Percentiles rank a stretch among this genome's conserved stretches.
Conservation (phyloP, 2,888 invertebrate genomes). For the Bellardia bayeri region DNA sequence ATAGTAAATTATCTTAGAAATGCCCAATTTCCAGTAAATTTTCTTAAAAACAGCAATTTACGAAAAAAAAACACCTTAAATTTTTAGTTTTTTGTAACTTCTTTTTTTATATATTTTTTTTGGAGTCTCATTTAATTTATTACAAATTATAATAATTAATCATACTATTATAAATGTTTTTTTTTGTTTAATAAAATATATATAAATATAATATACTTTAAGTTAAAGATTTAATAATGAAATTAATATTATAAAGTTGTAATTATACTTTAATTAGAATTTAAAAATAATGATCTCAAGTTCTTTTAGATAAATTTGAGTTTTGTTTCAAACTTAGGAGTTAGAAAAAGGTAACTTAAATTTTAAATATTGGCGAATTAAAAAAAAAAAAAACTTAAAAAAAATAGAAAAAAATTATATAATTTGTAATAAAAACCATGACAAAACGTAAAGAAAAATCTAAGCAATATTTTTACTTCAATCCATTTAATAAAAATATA, state of each 20-base stretch:
- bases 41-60: background rate
- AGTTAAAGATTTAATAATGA: constrained; percentile 5
- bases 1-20: no score
- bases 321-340: background rate
- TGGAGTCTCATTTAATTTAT: background rate
- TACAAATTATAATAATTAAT: constrained; percentile 6
- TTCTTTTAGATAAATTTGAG: background rate
- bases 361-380: background rate
- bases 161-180: background rate
- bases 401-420: background rate
- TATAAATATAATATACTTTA: background rate
- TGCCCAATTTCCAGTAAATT: no score
- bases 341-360: background rate
- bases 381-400: background rate
- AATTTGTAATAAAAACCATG: background rate
- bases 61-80: background rate
- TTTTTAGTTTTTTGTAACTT: background rate
- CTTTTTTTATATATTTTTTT: constrained; percentile 6
- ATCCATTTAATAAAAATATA: constrained; percentile 43
- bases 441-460: background rate
- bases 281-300: constrained; percentile 1
- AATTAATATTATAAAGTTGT: constrained; percentile 5
- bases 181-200: background rate
- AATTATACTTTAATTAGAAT: background rate
- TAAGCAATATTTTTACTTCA: constrained; percentile 26